Conservation (phyloP, 64 coral and sea anemone genomes). For the Pocillopora damicornis region DNA sequence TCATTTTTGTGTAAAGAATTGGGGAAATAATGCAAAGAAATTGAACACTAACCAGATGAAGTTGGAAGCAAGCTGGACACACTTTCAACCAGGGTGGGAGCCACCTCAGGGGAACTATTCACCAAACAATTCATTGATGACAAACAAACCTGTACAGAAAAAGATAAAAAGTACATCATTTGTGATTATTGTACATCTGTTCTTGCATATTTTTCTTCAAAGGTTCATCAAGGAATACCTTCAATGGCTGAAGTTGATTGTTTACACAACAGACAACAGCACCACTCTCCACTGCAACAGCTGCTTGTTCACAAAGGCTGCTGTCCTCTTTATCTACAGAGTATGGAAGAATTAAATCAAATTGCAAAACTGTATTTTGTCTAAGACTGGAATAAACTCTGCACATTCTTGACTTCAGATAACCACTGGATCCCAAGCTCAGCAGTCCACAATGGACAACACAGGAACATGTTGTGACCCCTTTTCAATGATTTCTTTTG, state of each 20-base stretch:
- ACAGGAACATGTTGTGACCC: no score
- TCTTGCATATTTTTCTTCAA: background rate
- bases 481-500: no score
- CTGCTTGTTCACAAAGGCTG: slow-evolving; percentile 79
- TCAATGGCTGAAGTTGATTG: slow-evolving; percentile 66
- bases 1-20: no score
- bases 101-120: slow-evolving; percentile 59
- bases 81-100: slow-evolving; percentile 48
- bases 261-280: slow-evolving; percentile 78
- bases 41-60: slow-evolving; percentile 41
- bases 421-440: no score
- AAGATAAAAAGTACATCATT: background rate
- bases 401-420: no score
- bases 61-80: slow-evolving; percentile 63
- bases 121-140: slow-evolving; percentile 78
- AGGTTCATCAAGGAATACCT: slow-evolving; percentile 39
- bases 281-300: slow-evolving; percentile 51
- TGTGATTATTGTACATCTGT: background rate
- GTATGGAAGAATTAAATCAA: background rate
- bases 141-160: slow-evolving; percentile 61
- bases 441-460: no score
- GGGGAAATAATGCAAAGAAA: no score
- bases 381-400: no score
- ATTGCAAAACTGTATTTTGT: no score
- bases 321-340: slow-evolving; percentile 45